Evolutionary conservation across 2,797 vertebrate species (phyloP), one percentile per base, ranked within the genome.

Genomic region (Pristis pectinata): DNA sequence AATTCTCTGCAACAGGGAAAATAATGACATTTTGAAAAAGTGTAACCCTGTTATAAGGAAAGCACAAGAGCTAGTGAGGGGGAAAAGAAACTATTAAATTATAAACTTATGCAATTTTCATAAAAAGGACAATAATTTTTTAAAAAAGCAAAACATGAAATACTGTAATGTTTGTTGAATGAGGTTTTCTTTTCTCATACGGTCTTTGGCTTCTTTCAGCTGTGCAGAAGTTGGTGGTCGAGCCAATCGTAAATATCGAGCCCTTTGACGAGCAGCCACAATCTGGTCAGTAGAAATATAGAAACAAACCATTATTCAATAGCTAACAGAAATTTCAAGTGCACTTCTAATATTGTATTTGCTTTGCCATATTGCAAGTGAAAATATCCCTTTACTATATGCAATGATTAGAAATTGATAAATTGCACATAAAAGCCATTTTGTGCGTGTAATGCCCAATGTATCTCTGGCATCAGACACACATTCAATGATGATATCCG

Each of bases 231-330:
- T 95, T 0, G 96, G 97, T 0, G 98, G 98, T 2, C 94, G 95
- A 0, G 96, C 96, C n/a, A 97, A 95, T 49, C 96, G 97, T 91
- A 98, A 96, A 95, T 95, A 97, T 0, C 98, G 97, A 17, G 96
- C 96, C 95, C 96, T 97, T 92, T 95, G 97, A 59, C 97, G 97
- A 70, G 96, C 96, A 67, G 95, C 95, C 22, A 98, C 95, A 59
- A 97, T 95, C 98, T 98, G 96, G 53, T 0, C 53, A n/a, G n/a
- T 9, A 67, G 17, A 91, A 67, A 91, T 91, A 9, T 9, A 67
- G 11, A 91, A 67, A 91, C 76, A 77, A 77, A 37, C 17, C 4
- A 22, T 67, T 67, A 91, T 4, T 67, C n/a, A 91, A 91, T 24
- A 7, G 64, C 22, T 19, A 53, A 67, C 8, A 22, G 17, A 64